Percentiles rank a stretch among this genome's conserved stretches.
These are phyloP conservation scores for Carapus acus DNA, from an alignment of 2,797 vertebrate species.

Conservation along the genomic window DNA sequence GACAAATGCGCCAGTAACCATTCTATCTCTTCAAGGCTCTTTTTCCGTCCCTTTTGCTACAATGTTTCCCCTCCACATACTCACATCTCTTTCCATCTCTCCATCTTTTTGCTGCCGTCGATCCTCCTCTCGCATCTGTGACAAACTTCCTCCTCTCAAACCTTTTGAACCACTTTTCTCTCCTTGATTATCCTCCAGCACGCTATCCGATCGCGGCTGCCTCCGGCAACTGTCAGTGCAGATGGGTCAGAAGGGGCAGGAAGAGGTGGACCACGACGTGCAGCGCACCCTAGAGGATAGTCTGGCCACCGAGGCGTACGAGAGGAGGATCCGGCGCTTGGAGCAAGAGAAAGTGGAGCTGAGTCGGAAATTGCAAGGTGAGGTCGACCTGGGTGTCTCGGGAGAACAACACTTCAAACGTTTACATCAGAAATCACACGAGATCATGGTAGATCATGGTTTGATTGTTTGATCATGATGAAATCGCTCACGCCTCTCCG, in stretches of 20 bases:
- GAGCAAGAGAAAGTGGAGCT: slow-evolving; percentile 97
- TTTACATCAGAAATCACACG: too few species aligned
- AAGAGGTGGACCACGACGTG: slow-evolving; percentile 79
- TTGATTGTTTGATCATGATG: too few species aligned
- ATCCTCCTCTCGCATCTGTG: slow-evolving; percentile 4
- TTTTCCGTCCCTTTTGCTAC: slow-evolving; percentile 5
- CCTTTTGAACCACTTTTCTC: slow-evolving; percentile 16
- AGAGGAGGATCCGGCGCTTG: slow-evolving; percentile 90
- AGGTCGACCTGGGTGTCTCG: not conserved
- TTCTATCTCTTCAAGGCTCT: slow-evolving; percentile 49
- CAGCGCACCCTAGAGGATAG: slow-evolving; percentile 90
- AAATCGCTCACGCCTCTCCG: too few species aligned
- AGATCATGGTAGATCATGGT: too few species aligned
- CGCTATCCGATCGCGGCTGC: slow-evolving; percentile 88
- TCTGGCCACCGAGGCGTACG: slow-evolving; percentile 93
- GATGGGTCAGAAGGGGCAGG: slow-evolving; percentile 53
- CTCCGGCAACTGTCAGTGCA: slow-evolving; percentile 67
- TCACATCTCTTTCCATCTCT: not conserved
- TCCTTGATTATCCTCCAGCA: slow-evolving; percentile 63
- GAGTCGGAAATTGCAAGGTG: slow-evolving; percentile 94
- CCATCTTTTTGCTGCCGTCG: not conserved
- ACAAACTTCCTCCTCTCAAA: slow-evolving; percentile 9
- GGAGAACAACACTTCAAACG: not conserved
- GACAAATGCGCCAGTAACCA: slow-evolving; percentile 17
- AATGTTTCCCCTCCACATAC: not conserved